Conservation (phyloP, 2,797 vertebrate genomes). For the Tamandua tetradactyla region DNA sequence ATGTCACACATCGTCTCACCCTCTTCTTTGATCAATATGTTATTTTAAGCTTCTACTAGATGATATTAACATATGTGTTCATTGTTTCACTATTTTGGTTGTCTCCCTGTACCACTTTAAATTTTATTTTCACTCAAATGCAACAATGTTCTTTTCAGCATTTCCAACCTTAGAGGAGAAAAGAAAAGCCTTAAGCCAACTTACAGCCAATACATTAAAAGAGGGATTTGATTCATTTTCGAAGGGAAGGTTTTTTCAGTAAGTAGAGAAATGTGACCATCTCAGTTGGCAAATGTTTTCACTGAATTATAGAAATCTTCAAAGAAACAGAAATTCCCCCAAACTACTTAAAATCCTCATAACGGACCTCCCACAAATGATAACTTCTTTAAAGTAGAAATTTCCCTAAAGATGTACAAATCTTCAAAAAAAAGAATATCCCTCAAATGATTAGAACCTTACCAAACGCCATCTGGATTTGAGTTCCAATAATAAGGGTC, state of each 20-base stretch:
- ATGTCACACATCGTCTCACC: conserved; percentile 25
- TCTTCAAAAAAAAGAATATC: conserved; percentile 85
- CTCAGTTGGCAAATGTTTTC: conserved; percentile 76
- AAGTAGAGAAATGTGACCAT: conserved; percentile 66
- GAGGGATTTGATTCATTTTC: conserved; percentile 61
- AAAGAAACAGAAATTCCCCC: conserved; percentile 79
- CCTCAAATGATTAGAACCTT: conserved; percentile 83
- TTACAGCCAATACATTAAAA: conserved; percentile 55
- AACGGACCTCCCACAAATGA: conserved; percentile 85
- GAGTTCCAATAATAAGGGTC: conserved; percentile 86
- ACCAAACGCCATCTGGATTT: conserved; percentile 85
- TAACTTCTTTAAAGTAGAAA: conserved; percentile 83
- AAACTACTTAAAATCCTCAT: conserved; percentile 79
- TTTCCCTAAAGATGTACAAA: conserved; percentile 79
- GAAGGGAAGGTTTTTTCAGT: conserved; percentile 57
- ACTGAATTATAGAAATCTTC: conserved; percentile 78
- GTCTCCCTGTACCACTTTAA: conserved; percentile 19
- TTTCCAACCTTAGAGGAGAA: conserved; percentile 32
- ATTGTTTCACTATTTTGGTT: conserved; percentile 16
- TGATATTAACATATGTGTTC: conserved; percentile 53
- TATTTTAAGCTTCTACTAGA: conserved; percentile 62
- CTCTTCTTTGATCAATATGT: conserved; percentile 58
- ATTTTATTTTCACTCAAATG: conserved; percentile 47
- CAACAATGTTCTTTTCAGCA: conserved; percentile 62
- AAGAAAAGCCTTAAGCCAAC: background rate